phyloP scores from a whole-genome alignment of 2,888 invertebrate species.

The Cyclophora punctaria region DNA sequence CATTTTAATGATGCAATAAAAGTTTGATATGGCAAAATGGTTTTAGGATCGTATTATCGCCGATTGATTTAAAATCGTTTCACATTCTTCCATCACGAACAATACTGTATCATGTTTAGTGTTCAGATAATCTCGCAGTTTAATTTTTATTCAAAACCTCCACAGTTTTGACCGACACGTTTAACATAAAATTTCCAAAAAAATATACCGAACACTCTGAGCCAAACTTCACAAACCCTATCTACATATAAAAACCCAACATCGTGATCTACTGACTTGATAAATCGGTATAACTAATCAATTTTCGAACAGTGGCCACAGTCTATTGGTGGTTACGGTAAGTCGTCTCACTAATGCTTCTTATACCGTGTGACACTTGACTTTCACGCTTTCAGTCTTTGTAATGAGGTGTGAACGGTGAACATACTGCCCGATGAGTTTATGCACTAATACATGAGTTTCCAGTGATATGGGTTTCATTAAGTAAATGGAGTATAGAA shows the following conservation, averaged over 20 bases:
- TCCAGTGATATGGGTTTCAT: conserved; percentile 7
- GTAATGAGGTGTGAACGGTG: conserved; percentile 38
- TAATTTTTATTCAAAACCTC: too few relatives aligned
- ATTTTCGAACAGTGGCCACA: conserved; percentile 23
- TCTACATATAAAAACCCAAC: background rate
- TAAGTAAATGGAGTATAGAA: background rate
- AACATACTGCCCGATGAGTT: conserved; percentile 6
- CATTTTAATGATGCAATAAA: too few relatives aligned
- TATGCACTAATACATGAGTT: conserved; percentile 16
- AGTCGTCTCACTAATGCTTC: conserved; percentile 23
- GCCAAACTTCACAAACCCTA: too few relatives aligned
- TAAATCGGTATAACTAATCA: conserved; percentile 13
- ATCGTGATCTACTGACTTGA: conserved; percentile 8
- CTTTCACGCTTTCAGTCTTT: conserved; percentile 48
- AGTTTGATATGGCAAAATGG: too few relatives aligned
- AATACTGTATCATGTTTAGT: too few relatives aligned
- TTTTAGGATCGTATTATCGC: too few relatives aligned
- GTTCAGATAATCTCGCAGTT: too few relatives aligned
- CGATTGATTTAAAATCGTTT: too few relatives aligned
- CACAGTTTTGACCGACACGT: too few relatives aligned
- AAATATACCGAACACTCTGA: too few relatives aligned
- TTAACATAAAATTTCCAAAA: too few relatives aligned
- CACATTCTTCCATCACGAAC: too few relatives aligned
- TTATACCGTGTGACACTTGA: conserved; percentile 30
- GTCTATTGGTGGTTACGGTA: conserved; percentile 6